phyloP scores from a whole-genome alignment of 2,797 vertebrate genomes.

The Dendrocincla tyrannina region DNA sequence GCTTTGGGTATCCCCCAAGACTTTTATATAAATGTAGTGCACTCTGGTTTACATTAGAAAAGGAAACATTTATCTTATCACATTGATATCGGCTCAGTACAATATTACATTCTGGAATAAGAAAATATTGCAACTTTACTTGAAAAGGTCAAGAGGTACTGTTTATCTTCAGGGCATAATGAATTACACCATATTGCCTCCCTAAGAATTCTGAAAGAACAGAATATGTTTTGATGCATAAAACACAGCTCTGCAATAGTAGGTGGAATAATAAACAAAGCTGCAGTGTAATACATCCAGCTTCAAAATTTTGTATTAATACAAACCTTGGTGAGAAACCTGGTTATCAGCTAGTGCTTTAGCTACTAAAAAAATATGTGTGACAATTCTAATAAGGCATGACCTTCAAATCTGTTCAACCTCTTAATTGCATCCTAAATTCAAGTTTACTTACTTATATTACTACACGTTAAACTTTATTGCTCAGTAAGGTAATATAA shows the following conservation, averaged over 20 bases:
- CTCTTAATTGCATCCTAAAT: not conserved
- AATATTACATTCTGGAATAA: conserved; percentile 71
- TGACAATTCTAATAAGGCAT: not conserved
- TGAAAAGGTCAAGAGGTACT: conserved; percentile 71
- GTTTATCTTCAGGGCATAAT: conserved; percentile 66
- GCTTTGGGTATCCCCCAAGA: conserved; percentile 59
- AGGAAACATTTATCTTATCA: conserved; percentile 72
- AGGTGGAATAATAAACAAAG: conserved; percentile 44
- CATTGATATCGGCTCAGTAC: conserved; percentile 60
- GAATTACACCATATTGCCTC: conserved; percentile 44
- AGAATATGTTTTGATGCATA: conserved; percentile 44
- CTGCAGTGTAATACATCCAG: not conserved
- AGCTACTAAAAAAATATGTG: not conserved
- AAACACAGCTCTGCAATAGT: not conserved
- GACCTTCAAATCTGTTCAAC: not conserved
- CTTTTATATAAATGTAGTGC: conserved; percentile 68
- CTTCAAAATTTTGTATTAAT: conserved; percentile 3
- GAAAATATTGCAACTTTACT: conserved; percentile 71
- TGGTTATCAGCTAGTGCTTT: not conserved
- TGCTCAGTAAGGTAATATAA: not conserved
- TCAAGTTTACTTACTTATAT: not conserved
- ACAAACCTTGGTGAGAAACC: not conserved
- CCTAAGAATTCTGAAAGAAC: conserved; percentile 30
- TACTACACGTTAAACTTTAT: not conserved
- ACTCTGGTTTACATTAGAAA: conserved; percentile 70